A percentile compares a stretch with the other conserved stretches of the same genome.
These are phyloP conservation scores for Dynastes maya DNA, from an alignment of 2,888 invertebrate species.

Conservation along the genomic window DNA sequence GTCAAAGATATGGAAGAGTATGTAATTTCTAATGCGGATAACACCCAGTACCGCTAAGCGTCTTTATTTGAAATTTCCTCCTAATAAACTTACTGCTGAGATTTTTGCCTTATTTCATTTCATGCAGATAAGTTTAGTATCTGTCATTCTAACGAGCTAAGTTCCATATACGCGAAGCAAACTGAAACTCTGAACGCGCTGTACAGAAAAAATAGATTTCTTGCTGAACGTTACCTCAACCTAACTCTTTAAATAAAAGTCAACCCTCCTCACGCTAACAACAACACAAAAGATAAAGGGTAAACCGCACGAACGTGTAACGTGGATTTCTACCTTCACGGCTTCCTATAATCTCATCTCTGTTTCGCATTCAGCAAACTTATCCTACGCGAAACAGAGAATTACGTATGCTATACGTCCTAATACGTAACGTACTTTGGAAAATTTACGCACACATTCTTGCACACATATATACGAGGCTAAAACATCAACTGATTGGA, in stretches of 20 bases:
- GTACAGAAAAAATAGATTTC: neutral
- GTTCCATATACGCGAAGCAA: too few species aligned
- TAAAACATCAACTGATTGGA: slow-evolving; percentile 19
- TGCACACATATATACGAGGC: slow-evolving; percentile 13
- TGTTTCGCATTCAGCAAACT: slow-evolving; percentile 17
- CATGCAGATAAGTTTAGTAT: too few species aligned
- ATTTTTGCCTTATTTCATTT: too few species aligned
- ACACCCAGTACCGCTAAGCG: too few species aligned
- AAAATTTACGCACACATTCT: slow-evolving; percentile 17
- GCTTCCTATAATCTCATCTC: slow-evolving; percentile 49
- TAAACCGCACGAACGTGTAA: slow-evolving; percentile 60
- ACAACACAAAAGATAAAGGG: slow-evolving; percentile 61
- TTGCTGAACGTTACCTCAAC: neutral
- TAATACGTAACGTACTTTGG: slow-evolving; percentile 7
- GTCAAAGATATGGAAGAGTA: too few species aligned
- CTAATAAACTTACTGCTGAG: too few species aligned
- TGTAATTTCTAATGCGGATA: too few species aligned
- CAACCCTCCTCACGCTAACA: slow-evolving; percentile 65
- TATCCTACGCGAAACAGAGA: neutral
- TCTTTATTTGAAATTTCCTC: too few species aligned
- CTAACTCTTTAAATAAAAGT: slow-evolving; percentile 60
- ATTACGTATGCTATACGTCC: neutral
- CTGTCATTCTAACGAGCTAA: too few species aligned
- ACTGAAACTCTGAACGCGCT: too few species aligned
- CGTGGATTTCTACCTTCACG: slow-evolving; percentile 49